Evolutionary conservation across 2,888 invertebrate genomes (phyloP).

Genomic region (Anodontia alba): DNA sequence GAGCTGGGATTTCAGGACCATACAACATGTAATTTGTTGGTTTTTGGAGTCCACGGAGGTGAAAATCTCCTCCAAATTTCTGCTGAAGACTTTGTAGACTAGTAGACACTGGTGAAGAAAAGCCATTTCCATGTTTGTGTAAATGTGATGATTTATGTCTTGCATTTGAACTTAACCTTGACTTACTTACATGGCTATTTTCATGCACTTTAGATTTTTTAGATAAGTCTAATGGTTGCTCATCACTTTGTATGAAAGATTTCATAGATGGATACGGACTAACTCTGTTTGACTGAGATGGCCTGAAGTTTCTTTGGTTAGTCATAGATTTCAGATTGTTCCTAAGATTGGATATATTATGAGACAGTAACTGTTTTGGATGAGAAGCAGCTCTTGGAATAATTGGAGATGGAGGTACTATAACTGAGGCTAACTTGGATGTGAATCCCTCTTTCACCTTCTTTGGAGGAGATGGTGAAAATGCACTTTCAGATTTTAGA

Average conservation of each 20-base stretch:
- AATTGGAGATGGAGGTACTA: constrained; percentile 55
- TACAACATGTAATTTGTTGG: constrained; percentile 66
- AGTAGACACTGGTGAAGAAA: constrained; percentile 54
- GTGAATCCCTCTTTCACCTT: constrained; percentile 61
- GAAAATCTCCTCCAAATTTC: constrained; percentile 79
- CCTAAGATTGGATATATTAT: constrained; percentile 52
- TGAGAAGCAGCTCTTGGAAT: constrained; percentile 57
- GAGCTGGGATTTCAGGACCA: constrained; percentile 62
- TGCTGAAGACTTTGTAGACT: constrained; percentile 80
- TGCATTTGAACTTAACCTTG: constrained; percentile 1
- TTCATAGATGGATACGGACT: constrained; percentile 46
- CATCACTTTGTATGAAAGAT: constrained; percentile 50
- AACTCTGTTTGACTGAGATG: constrained; percentile 41
- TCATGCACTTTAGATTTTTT: constrained; percentile 59
- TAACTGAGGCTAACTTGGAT: constrained; percentile 61
- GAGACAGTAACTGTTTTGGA: constrained; percentile 66
- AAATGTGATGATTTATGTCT: constrained; percentile 31
- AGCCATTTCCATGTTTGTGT: constrained; percentile 61
- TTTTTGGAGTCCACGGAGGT: constrained; percentile 67
- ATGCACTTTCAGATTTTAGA: constrained; percentile 53
- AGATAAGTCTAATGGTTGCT: constrained; percentile 78
- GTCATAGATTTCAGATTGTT: constrained; percentile 39
- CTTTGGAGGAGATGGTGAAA: constrained; percentile 63
- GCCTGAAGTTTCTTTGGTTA: constrained; percentile 38
- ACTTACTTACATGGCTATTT: constrained; percentile 2